Evolutionary conservation across 2,113 vertebrate genomes (phyloP).

Genomic region (Osmerus mordax): DNA sequence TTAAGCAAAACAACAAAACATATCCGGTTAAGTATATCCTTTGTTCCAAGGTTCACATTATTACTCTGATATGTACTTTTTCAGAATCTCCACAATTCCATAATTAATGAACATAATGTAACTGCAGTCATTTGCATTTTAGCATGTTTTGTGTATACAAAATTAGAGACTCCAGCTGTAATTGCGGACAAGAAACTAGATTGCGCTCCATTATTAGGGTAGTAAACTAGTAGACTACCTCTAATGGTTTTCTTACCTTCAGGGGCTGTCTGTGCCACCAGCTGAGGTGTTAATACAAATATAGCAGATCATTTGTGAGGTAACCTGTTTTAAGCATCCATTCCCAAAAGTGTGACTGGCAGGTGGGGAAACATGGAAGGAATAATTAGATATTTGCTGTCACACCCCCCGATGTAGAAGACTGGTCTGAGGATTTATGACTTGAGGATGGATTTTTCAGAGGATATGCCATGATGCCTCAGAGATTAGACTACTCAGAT

Average conservation of each 20-base stretch:
- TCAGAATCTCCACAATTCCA: too few species aligned
- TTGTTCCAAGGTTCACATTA: not conserved
- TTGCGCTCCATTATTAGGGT: conserved; percentile 22
- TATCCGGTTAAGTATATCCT: not conserved
- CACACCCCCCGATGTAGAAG: conserved; percentile 45
- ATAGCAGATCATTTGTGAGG: conserved; percentile 77
- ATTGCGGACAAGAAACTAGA: conserved; percentile 6
- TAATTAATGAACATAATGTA: too few species aligned
- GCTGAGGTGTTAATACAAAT: conserved; percentile 82
- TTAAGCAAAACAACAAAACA: conserved; percentile 12
- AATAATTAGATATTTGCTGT: conserved; percentile 74
- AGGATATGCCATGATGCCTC: conserved; percentile 22
- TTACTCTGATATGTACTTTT: not conserved
- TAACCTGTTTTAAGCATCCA: conserved; percentile 72
- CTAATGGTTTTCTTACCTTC: conserved; percentile 68
- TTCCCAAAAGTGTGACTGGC: conserved; percentile 74
- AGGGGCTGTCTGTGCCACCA: conserved; percentile 72
- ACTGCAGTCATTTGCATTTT: not conserved
- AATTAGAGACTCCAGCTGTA: not conserved
- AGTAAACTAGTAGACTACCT: conserved; percentile 43
- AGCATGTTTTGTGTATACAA: not conserved
- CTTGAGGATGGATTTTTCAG: conserved; percentile 35
- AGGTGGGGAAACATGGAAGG: conserved; percentile 70
- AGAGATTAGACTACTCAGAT: conserved; percentile 19
- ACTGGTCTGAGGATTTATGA: conserved; percentile 40